These are phyloP conservation scores for Anoura caudifer DNA, from an alignment of 2,113 vertebrate species.

Conservation along the genomic window DNA sequence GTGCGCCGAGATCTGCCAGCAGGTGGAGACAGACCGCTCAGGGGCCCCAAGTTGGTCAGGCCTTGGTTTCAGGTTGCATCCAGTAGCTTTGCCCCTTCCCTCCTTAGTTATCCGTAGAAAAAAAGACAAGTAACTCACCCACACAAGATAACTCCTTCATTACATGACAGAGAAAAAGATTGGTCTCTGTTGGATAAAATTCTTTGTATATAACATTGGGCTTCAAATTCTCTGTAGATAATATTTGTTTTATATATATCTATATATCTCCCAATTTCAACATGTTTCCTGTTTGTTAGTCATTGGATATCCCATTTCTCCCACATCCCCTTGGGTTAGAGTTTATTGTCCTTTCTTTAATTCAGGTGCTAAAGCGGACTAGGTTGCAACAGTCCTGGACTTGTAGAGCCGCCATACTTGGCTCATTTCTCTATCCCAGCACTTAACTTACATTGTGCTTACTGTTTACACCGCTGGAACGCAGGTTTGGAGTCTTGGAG, in stretches of 20 bases:
- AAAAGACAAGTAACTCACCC: not conserved
- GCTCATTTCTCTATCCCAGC: rapidly evolving
- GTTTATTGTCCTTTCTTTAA: not conserved
- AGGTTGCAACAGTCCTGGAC: not conserved
- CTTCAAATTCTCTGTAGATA: not conserved
- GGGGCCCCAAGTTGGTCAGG: not conserved
- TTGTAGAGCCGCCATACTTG: not conserved
- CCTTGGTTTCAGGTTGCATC: not conserved
- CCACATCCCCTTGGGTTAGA: not conserved
- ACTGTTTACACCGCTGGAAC: not conserved
- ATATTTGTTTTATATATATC: too few relatives aligned
- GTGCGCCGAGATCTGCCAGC: not conserved
- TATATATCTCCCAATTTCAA: not conserved
- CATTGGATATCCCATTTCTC: not conserved
- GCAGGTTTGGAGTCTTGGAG: not conserved
- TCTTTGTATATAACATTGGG: not conserved
- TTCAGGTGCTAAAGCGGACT: too few relatives aligned
- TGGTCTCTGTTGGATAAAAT: not conserved
- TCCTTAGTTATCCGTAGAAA: not conserved
- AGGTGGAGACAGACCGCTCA: not conserved
- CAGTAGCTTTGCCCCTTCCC: not conserved
- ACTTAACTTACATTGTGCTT: rapidly evolving
- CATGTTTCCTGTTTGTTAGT: not conserved
- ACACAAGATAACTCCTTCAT: not conserved
- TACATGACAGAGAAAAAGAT: not conserved